These are phyloP conservation scores for Emys orbicularis DNA, from an alignment of 2,797 vertebrate species.

Conservation along the genomic window DNA sequence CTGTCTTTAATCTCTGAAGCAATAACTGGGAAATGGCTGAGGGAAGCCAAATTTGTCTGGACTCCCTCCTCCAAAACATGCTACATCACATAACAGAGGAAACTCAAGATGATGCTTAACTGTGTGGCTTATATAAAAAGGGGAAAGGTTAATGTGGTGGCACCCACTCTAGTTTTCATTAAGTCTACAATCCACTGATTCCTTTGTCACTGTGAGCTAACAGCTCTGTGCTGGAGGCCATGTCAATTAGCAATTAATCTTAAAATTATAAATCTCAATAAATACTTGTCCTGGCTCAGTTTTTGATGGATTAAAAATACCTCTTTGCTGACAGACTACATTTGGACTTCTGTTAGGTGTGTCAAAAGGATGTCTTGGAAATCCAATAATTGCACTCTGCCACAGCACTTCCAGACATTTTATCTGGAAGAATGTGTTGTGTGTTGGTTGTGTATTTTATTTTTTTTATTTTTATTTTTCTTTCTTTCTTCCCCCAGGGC, in stretches of 20 bases:
- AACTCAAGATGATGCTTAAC: fast-evolving
- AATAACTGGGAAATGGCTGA: neutral
- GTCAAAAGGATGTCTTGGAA: neutral
- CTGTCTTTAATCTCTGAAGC: neutral
- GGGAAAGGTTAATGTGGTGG: neutral
- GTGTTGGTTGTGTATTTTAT: too few relatives aligned
- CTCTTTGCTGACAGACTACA: fast-evolving
- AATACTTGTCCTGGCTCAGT: fast-evolving
- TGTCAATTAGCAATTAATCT: neutral
- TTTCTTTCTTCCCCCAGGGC: neutral
- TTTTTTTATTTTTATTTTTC: neutral
- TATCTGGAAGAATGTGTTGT: neutral
- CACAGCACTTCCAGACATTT: neutral
- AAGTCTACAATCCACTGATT: too few relatives aligned
- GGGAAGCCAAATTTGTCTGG: neutral
- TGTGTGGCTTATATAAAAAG: neutral
- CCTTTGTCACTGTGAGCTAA: neutral
- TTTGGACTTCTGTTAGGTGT: neutral
- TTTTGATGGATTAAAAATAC: neutral
- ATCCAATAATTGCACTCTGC: neutral
- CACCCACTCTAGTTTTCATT: neutral
- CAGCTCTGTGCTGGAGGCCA: neutral
- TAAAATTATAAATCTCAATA: neutral
- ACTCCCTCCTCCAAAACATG: neutral
- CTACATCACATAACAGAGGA: fast-evolving